These are phyloP conservation scores for Sphecodes monilicornis DNA, from an alignment of 2,888 invertebrate species.

Conservation along the genomic window DNA sequence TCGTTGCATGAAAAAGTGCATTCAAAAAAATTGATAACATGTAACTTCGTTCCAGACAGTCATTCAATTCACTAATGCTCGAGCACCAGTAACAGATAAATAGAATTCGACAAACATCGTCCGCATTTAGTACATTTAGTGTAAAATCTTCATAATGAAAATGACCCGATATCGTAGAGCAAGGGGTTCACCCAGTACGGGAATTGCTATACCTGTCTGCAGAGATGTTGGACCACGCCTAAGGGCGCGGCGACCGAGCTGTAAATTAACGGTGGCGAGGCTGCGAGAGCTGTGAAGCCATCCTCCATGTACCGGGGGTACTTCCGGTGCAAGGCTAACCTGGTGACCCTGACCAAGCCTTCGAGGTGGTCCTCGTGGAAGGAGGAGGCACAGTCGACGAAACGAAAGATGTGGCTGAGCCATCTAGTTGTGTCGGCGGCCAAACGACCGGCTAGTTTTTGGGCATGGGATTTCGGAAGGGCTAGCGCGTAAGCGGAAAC, in stretches of 20 bases:
- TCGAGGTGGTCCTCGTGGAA: slow-evolving; percentile 96
- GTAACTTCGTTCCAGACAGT: too few relatives aligned
- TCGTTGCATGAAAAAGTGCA: too few relatives aligned
- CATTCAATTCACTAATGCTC: too few relatives aligned
- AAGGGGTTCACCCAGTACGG: background rate
- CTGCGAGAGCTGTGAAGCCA: slow-evolving; percentile 91
- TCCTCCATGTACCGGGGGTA: slow-evolving; percentile 93
- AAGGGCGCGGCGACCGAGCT: slow-evolving; percentile 93
- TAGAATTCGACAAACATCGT: too few relatives aligned
- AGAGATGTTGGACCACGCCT: slow-evolving; percentile 92
- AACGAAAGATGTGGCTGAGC: slow-evolving; percentile 92
- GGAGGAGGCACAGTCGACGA: slow-evolving; percentile 92
- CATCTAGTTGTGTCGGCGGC: slow-evolving; percentile 94
- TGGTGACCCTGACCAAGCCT: slow-evolving; percentile 93
- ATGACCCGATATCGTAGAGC: background rate
- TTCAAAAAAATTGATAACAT: too few relatives aligned
- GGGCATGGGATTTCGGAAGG: slow-evolving; percentile 91
- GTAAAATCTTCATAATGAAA: too few relatives aligned
- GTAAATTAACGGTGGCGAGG: slow-evolving; percentile 94
- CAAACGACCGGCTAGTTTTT: slow-evolving; percentile 92
- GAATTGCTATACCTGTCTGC: slow-evolving; percentile 86
- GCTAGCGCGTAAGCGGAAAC: slow-evolving; percentile 95
- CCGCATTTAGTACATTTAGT: too few relatives aligned
- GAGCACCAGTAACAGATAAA: too few relatives aligned
- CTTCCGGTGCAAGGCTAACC: slow-evolving; percentile 91